Evolutionary conservation across 2,113 vertebrate genomes (phyloP), one percentile per base, ranked within the genome.

Genomic region (Hemichromis elongatus): DNA sequence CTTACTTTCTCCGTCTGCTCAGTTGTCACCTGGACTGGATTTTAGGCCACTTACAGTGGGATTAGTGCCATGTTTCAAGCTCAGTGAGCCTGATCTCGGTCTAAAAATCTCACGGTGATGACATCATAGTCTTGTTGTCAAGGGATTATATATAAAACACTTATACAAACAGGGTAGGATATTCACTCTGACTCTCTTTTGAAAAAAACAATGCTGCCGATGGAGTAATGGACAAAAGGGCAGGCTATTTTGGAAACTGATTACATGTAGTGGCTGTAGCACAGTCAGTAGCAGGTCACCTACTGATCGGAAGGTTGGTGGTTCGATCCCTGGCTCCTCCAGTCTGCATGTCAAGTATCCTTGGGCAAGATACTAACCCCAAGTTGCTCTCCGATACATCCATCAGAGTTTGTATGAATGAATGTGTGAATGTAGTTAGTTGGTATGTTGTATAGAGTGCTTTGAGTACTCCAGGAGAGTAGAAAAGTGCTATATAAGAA

Each of bases 1-100:
- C 13, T 8, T n/a, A 80, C 73, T 54, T 56, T 47, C 40, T 83
- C 80, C 35, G 21, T 75, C 75, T 75, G 45, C 28, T 50, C 87
- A 70, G 13, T 88, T 84, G 80, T 89, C 86, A 57, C 70, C 24
- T 77, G 33, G 28, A 75, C 80, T 40, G 37, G 21, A 73, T 53
- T 24, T 85, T 73, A 83, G 85, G 78, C 80, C 63, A 86, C 84
- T 88, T 85, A 86, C 19, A 80, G 77, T 3, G 12, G 73, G 90
- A 89, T 94, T 93, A 92, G 79, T 82, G 75, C 66, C 77, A 53
- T 33, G 79, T 82, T 81, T 86, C 55, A 57, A 91, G 52, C 80
- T 89, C 30, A 55, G 13, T 10, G 73, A 70, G 77, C 81, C 82
- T 90, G 86, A 87, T 90, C 86, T 88, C 30, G 33, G 57, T 57